Evolutionary conservation across 2,888 invertebrate species (phyloP), one percentile per base, ranked within the genome.

Genomic region (Aporophyla nigra): DNA sequence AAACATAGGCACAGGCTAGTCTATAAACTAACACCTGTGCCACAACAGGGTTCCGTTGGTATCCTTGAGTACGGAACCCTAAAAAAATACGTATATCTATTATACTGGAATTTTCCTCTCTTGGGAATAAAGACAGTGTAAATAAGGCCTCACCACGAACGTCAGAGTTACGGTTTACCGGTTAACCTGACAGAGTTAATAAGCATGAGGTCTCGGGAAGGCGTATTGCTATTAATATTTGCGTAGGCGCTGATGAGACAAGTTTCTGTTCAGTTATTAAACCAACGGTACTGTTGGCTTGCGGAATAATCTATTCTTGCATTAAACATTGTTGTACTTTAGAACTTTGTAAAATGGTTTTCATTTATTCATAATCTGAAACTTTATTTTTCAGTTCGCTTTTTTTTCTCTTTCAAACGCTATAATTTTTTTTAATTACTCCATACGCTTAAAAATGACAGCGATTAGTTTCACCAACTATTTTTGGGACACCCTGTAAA

Each of bases 181-280:
- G 79, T 72, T 59, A 78, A 83, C 84, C 84, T 71, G 79, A 69
- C 79, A 78, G 19, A 78, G 65, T 78, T 80, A 78, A 65, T 81
- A 70, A 70, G 69, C 74, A 62, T 67, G 53, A 61, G 65, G 53
- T 67, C 51, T 19, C 58, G 19, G 33, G 16, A 67, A 84, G 21
- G 66, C 62, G 58, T 68, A 68, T 80, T 84, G 83, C 85, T 83
- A 84, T 85, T 76, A 80, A 80, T 81, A 81, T 73, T 81, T 85
- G 71, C 61, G 72, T 73, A 83, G 81, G 83, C 80, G 80, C 71
- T 82, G 80, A 84, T 80, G 80, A 80, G 58, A 71, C 69, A 84
- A 84, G 84, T 81, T 82, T 71, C 69, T 73, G 66, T 74, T 74
- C 70, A 68, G 68, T 63, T 71, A 83, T 80, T 83, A 83, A 83